Base-by-base conservation (phyloP, 2,113 vertebrate genomes). In the Tautogolabrus adspersus region DNA sequence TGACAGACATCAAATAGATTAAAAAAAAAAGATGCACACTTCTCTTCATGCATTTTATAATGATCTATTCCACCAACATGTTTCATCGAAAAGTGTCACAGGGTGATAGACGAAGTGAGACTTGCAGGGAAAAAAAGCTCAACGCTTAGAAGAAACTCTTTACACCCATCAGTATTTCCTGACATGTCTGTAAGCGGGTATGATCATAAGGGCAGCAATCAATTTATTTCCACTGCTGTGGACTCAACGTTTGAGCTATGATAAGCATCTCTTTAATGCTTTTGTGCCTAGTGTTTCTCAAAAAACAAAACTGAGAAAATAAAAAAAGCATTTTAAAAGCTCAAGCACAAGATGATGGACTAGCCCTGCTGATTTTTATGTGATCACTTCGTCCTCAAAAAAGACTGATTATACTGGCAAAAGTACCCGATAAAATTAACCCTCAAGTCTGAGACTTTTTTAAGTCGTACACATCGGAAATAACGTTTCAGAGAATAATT, bases 1-100 rank as follows among this genome's bases (percentile, higher is more conserved):
- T 90, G 91, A 81, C 77, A 94, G 92, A 92, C 91, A 82, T 87
- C 40, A 83, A 83, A 80, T 60, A 57, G 40, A 72, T 58, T 0
- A 79, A 72, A 66, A 59, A 77, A 70, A 34, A 34, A 6, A 6
- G 30, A 34, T 34, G 30, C 66, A 70, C 56, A 66, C 37, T 62
- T 68, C 46, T 85, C 80, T 60, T 55, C 26, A 69, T 67, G 52
- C 66, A 71, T 60, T 68, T 57, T 26, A 61, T 12, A 73, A 63
- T 66, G 72, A 80, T 62, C 75, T 70, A 77, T 90, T 91, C 75
- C 81, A 75, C 78, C 84, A 63, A 75, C 79, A 67, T 19, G 55
- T 80, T 60, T 87, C 68, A 60, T 42, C 10, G 16, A 11, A 55
- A 58, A 72, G 62, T 81, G 65, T 87, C 60, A 79, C 51, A 34